These are phyloP conservation scores for Tympanoctomys barrerae DNA, from an alignment of 2,797 vertebrate genomes.

Conservation along the genomic window DNA sequence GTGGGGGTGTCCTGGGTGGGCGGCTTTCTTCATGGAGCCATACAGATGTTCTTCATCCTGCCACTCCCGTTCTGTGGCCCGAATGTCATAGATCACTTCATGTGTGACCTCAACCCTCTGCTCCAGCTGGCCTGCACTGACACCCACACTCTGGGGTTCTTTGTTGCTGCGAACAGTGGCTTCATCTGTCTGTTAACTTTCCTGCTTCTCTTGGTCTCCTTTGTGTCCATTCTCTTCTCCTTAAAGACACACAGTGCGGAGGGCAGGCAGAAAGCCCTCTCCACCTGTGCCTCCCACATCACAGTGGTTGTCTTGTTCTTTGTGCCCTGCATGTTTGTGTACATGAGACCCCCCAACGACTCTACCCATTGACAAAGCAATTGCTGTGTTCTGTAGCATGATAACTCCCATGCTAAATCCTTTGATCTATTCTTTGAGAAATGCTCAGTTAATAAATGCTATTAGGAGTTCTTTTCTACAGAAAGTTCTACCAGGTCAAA, in stretches of 20 bases:
- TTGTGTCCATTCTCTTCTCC: neutral
- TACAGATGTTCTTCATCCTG: constrained; percentile 63
- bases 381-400: constrained; percentile 62
- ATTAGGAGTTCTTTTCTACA: neutral
- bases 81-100: constrained; percentile 57
- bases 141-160: constrained; percentile 1
- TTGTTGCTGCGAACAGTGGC: constrained; percentile 58
- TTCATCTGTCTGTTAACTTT: constrained; percentile 57
- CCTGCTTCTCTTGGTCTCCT: constrained; percentile 24
- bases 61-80: constrained; percentile 66
- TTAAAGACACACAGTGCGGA: constrained; percentile 14
- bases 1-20: constrained; percentile 46
- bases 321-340: constrained; percentile 56
- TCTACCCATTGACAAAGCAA: constrained; percentile 51
- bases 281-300: constrained; percentile 46
- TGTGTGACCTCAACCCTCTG: constrained; percentile 61
- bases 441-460: constrained; percentile 51
- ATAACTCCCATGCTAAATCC: constrained; percentile 58
- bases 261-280: constrained; percentile 47
- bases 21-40: constrained; percentile 20
- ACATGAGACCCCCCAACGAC: neutral
- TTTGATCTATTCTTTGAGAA: constrained; percentile 64
- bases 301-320: neutral
- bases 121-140: constrained; percentile 54
- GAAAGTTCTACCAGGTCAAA: neutral